Conservation (phyloP, 2,888 invertebrate species). For the Dolichomitus sp. region DNA sequence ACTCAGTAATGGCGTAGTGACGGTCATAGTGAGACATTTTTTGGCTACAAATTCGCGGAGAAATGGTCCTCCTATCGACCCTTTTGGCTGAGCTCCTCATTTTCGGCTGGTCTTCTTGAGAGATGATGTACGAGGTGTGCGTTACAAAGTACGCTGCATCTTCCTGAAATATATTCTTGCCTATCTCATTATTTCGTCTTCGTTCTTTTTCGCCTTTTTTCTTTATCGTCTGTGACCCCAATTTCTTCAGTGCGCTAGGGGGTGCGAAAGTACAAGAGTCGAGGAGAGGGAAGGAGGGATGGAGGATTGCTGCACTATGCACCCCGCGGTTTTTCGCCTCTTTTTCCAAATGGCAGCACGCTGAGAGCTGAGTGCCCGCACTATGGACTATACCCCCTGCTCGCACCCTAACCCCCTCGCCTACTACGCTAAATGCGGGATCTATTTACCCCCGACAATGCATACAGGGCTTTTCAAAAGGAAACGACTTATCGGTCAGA, state of each 20-base stretch:
- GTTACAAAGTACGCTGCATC: slow-evolving; percentile 61
- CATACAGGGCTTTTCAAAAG: slow-evolving; percentile 35
- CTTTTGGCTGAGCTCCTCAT: slow-evolving; percentile 56
- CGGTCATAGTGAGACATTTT: slow-evolving; percentile 14
- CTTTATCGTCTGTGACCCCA: slow-evolving; percentile 64
- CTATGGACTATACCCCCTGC: slow-evolving; percentile 43
- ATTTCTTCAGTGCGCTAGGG: slow-evolving; percentile 44
- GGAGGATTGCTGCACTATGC: slow-evolving; percentile 71
- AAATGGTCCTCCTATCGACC: slow-evolving; percentile 62
- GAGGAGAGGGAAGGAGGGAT: slow-evolving; percentile 24
- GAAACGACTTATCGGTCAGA: slow-evolving; percentile 19
- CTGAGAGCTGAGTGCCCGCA: slow-evolving; percentile 81
- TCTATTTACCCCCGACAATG: slow-evolving; percentile 60
- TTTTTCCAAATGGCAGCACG: slow-evolving; percentile 77
- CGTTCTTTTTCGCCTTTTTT: slow-evolving; percentile 53
- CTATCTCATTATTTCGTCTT: slow-evolving; percentile 65
- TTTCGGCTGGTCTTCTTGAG: slow-evolving; percentile 35
- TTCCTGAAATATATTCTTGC: slow-evolving; percentile 56
- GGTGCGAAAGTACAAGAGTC: slow-evolving; percentile 33
- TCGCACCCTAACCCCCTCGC: slow-evolving; percentile 32
- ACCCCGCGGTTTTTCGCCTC: slow-evolving; percentile 79
- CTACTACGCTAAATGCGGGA: slow-evolving; percentile 43
- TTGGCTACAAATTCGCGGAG: slow-evolving; percentile 7
- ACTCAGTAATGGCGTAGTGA: slow-evolving; percentile 64
- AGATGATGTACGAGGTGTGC: slow-evolving; percentile 43